Conservation (phyloP, 2,888 invertebrate genomes). For the Arrhopalites spinosus region DNA sequence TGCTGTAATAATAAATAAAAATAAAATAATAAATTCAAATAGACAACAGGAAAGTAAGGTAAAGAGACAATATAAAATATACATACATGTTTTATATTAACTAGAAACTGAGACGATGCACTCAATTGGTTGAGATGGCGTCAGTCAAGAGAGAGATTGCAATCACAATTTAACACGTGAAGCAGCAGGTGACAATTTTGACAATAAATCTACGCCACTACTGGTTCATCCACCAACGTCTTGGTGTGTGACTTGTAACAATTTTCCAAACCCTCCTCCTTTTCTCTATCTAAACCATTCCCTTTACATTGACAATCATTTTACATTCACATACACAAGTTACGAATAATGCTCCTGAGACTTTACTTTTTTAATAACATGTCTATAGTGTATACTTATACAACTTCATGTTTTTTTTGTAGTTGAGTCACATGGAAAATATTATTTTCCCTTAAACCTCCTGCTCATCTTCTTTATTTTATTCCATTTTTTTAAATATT, state of each 20-base stretch:
- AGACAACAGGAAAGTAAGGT: too few species aligned
- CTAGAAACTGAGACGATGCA: background rate
- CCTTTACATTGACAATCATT: background rate
- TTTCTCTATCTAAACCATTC: background rate
- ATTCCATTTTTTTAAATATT: too few species aligned
- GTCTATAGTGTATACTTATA: background rate
- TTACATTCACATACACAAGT: background rate
- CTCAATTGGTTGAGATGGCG: conserved; percentile 40
- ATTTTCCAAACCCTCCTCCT: background rate
- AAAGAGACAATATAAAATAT: background rate
- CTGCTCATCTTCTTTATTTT: too few species aligned
- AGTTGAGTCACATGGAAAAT: too few species aligned
- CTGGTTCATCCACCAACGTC: conserved; percentile 38
- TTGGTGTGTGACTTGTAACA: background rate
- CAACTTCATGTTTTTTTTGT: too few species aligned
- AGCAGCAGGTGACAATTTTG: conserved; percentile 50
- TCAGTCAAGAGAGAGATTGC: conserved; percentile 45
- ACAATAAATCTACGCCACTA: conserved; percentile 45
- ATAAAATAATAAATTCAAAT: too few species aligned
- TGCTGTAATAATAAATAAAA: too few species aligned
- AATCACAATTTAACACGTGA: conserved; percentile 50
- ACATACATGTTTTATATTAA: background rate
- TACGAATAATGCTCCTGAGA: too few species aligned
- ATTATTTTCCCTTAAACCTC: too few species aligned
- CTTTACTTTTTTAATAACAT: background rate